phyloP scores from a whole-genome alignment of 2,113 vertebrate species.

The Cavia porcellus region DNA sequence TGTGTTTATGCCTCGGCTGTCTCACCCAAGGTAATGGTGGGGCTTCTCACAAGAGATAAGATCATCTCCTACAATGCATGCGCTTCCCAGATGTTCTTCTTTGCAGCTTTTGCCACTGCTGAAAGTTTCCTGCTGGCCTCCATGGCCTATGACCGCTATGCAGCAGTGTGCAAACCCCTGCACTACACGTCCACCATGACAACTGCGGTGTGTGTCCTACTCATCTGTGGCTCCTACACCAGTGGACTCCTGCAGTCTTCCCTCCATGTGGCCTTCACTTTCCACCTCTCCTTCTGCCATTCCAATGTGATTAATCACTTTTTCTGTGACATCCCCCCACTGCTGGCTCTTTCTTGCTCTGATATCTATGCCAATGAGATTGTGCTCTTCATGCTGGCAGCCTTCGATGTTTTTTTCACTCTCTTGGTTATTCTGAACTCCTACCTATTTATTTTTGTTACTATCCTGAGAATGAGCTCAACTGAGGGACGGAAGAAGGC shows the following conservation, averaged over 20 bases:
- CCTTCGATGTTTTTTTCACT: background rate
- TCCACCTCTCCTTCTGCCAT: conserved; percentile 72
- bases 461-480: conserved; percentile 59
- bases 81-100: conserved; percentile 79
- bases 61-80: conserved; percentile 54
- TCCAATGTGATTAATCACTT: conserved; percentile 74
- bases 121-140: conserved; percentile 70
- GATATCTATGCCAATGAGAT: conserved; percentile 58
- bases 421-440: conserved; percentile 64
- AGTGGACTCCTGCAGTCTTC: conserved; percentile 66
- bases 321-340: conserved; percentile 72
- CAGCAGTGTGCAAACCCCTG: conserved; percentile 59
- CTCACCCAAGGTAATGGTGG: conserved; percentile 59
- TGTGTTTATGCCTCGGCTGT: conserved; percentile 64
- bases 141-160: conserved; percentile 62
- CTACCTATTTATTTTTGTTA: conserved; percentile 68
- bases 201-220: background rate
- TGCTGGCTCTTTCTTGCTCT: conserved; percentile 74
- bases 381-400: conserved; percentile 49
- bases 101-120: conserved; percentile 62
- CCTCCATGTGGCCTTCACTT: conserved; percentile 51
- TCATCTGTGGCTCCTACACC: conserved; percentile 10
- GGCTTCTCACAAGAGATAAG: conserved; percentile 53
- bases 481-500: conserved; percentile 61
- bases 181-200: conserved; percentile 67